Evolutionary conservation across 2,113 vertebrate genomes (phyloP).

Genomic region (Willisornis vidua): DNA sequence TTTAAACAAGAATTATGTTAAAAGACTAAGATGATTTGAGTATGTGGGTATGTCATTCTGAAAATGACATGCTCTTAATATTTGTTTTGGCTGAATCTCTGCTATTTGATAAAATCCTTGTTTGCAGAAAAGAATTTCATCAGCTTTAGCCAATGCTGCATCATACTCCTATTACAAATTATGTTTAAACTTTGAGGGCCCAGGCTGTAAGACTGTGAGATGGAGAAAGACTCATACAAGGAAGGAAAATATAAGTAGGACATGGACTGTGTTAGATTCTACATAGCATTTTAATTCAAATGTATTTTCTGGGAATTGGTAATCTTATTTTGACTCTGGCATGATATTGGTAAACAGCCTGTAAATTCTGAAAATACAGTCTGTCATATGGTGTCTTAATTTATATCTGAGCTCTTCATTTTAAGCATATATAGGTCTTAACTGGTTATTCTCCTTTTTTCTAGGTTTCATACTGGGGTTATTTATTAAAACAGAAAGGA

Average conservation of each 20-base stretch:
- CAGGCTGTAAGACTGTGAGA: neutral
- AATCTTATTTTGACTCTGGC: neutral
- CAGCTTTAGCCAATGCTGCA: neutral
- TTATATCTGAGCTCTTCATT: neutral
- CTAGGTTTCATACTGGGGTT: neutral
- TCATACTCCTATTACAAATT: neutral
- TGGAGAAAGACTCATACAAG: neutral
- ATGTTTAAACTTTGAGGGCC: neutral
- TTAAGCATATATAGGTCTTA: neutral
- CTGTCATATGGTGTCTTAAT: neutral
- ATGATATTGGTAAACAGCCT: neutral
- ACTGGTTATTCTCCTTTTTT: neutral
- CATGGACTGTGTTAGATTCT: neutral
- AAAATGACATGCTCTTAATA: neutral
- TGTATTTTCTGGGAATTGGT: neutral
- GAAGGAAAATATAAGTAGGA: neutral
- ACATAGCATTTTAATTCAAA: neutral
- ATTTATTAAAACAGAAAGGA: slow-evolving; percentile 19
- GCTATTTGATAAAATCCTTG: neutral
- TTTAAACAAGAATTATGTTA: neutral
- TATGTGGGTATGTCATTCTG: neutral
- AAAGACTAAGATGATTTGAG: neutral
- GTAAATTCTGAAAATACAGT: neutral
- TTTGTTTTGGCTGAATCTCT: neutral
- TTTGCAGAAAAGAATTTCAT: neutral